Conservation (phyloP, 2,113 vertebrate genomes). For the Elephantulus edwardii region DNA sequence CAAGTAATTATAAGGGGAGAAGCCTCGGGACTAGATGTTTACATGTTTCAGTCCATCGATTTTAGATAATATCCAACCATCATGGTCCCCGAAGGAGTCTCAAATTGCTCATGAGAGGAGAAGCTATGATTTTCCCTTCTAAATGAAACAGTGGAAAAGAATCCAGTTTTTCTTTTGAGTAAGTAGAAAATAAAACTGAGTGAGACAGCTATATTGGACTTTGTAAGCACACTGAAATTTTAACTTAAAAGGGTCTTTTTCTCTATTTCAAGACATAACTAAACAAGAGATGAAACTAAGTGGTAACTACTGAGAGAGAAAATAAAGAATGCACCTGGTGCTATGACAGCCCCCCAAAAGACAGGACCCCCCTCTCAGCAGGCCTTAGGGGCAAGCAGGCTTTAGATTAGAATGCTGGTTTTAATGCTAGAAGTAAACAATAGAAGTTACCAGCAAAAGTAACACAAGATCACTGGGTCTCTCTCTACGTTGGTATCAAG, state of each 20-base stretch:
- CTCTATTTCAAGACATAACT: not conserved
- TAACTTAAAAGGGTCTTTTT: not conserved
- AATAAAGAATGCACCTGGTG: fast-evolving
- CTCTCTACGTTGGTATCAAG: not conserved
- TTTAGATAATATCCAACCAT: not conserved
- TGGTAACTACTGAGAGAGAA: not conserved
- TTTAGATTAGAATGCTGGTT: not conserved
- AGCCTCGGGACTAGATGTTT: not conserved
- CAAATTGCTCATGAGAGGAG: constrained; percentile 19
- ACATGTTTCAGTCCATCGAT: not conserved
- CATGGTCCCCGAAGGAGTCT: constrained; percentile 1
- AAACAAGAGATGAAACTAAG: not conserved
- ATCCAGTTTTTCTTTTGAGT: not conserved
- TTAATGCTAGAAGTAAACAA: not conserved
- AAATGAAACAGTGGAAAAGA: constrained; percentile 5
- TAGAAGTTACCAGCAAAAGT: not conserved
- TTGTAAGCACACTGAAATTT: not conserved
- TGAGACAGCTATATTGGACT: not conserved
- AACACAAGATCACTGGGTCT: not conserved
- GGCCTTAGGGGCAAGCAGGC: too few species aligned
- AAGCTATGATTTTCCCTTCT: constrained; percentile 14
- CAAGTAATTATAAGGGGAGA: constrained; percentile 5
- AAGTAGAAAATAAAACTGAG: constrained; percentile 12
- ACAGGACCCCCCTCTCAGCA: too few species aligned
- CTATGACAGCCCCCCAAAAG: fast-evolving